Conservation (phyloP, 1,140 invertebrate species). For the Cydia strobilella region DNA sequence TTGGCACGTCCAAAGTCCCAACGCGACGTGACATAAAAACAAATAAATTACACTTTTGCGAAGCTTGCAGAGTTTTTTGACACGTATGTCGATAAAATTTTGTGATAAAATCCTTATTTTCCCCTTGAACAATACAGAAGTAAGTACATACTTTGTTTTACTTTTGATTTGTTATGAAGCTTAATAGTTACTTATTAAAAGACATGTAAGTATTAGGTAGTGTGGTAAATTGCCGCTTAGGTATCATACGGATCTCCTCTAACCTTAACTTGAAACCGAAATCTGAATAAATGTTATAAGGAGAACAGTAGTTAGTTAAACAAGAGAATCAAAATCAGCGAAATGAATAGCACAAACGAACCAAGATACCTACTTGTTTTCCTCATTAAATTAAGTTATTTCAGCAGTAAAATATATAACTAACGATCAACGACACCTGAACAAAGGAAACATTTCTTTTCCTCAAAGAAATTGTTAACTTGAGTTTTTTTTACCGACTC, state of each 20-base stretch:
- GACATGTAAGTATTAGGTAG: no score
- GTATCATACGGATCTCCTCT: no score
- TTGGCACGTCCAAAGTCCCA: neutral
- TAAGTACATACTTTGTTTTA: no score
- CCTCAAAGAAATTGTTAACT: neutral
- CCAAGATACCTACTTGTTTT: no score
- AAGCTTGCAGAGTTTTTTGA: neutral
- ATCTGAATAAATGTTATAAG: no score
- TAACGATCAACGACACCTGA: neutral
- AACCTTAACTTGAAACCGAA: no score
- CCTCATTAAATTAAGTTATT: no score
- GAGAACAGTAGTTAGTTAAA: no score
- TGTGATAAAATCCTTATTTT: neutral
- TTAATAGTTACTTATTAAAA: no score
- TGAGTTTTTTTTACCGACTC: neutral
- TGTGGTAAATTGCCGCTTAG: no score
- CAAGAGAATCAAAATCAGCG: neutral
- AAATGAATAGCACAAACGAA: neutral
- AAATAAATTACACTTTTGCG: slow-evolving; percentile 4
- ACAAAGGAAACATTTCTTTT: neutral
- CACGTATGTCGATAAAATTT: neutral
- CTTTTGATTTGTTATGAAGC: no score
- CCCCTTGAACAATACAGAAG: neutral
- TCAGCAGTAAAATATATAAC: neutral
- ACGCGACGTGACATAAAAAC: neutral